Base-by-base conservation (phyloP, 1,140 invertebrate genomes). In the Camponotus floridanus region DNA sequence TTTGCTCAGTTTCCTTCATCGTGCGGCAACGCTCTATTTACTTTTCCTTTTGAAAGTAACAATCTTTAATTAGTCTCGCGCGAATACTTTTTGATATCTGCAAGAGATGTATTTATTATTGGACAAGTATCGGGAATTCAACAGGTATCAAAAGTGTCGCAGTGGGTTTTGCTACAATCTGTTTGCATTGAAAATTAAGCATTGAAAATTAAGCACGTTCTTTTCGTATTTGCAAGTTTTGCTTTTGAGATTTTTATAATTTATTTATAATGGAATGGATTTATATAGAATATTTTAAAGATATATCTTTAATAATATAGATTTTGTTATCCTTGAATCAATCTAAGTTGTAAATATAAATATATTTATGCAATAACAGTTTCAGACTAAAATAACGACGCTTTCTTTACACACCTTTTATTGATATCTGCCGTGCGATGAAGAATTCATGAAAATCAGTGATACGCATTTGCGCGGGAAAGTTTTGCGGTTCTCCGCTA, bases 91-190 rank as follows among this genome's bases (percentile, higher is more conserved):
- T 81, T n/a, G 1, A 26, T 61, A 48, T 8, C 48, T 31, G 26
- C 67, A 21, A 61, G 33, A 39, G 15, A 81, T 81, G 67, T 61
- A 36, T 21, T 59, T n/a, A 59, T 62, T 21, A 68, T 86, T 36
- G 36, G 9, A 8, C 15, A n/a, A 33, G 36, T 21, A 67, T 71
- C 70, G 21, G 36, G n/a, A 51, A 85, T 84, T 91, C 88, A 91
- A 91, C 89, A 91, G 89, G 89, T 91, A 88, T 67, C 18, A 21
- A 18, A 78, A 71, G 55, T 78, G 67, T 31, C 68, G 76, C 87
- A 71, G 48, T 61, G 70, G 76, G 36, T 73, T 74, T 59, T 26
- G 48, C 76, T 55, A 70, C 48, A 31, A 64, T 15, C 21, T 13
- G n/a, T n/a, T n/a, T n/a, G n/a, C n/a, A 31, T n/a, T 39, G 6